A percentile compares a stretch with the other conserved stretches of the same genome.
phyloP scores from a whole-genome alignment of 2,113 vertebrate genomes.

The Zosterops pallidus region DNA sequence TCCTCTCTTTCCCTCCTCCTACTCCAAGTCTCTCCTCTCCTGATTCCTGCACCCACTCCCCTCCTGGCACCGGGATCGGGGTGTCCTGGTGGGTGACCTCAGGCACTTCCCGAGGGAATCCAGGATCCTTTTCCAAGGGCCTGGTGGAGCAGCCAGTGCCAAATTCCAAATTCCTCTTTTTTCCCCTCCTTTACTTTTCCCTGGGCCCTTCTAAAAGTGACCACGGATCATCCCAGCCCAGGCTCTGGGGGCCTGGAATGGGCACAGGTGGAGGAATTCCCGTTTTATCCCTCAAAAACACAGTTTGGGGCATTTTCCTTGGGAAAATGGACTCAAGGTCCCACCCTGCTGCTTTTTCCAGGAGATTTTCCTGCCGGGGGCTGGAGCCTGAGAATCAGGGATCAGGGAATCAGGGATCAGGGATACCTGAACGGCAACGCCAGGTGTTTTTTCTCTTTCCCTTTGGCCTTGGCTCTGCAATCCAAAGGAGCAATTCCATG shows the following conservation, averaged over 20 bases:
- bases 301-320: rapidly evolving
- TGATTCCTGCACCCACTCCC: not conserved
- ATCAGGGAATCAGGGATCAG: not conserved
- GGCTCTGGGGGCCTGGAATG: not conserved
- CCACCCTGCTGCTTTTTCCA: not conserved
- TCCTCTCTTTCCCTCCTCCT: not conserved
- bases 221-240: not conserved
- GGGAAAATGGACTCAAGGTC: rapidly evolving
- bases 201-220: not conserved
- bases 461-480: constrained; percentile 67
- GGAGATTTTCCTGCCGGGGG: not conserved
- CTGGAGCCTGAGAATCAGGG: not conserved
- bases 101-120: rapidly evolving
- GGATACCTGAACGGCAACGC: constrained; percentile 45
- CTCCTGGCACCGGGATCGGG: not conserved
- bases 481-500: not conserved
- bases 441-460: constrained; percentile 58
- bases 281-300: not conserved
- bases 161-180: no score
- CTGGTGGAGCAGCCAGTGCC: not conserved
- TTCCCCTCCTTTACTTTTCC: not conserved
- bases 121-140: not conserved
- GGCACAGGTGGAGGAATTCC: not conserved
- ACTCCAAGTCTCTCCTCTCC: not conserved
- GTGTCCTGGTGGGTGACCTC: not conserved